Conservation (phyloP, 2,888 invertebrate genomes). For the Rhingia rostrata region DNA sequence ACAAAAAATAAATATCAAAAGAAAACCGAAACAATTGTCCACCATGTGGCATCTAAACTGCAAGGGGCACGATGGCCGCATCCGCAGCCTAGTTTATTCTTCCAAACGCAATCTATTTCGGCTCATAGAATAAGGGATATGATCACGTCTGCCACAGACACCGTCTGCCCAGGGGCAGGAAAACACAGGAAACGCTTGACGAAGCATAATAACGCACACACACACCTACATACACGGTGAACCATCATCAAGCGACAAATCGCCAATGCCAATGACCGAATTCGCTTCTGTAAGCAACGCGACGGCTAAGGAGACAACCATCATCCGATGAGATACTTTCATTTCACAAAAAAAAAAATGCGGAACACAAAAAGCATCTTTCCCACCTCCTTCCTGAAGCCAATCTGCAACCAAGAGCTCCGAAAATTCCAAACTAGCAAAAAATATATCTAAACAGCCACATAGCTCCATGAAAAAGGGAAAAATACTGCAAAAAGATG, state of each 20-base stretch:
- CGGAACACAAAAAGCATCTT: slow-evolving; percentile 35
- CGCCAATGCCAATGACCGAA: slow-evolving; percentile 64
- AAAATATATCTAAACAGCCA: slow-evolving; percentile 48
- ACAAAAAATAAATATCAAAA: slow-evolving; percentile 27
- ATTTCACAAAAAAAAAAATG: slow-evolving; percentile 31
- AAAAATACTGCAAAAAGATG: slow-evolving; percentile 59
- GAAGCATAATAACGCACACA: not conserved
- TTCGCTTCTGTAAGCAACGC: slow-evolving; percentile 25
- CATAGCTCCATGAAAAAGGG: slow-evolving; percentile 39
- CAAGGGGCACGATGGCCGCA: not conserved
- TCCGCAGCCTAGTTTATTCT: slow-evolving; percentile 28
- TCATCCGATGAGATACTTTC: slow-evolving; percentile 52
- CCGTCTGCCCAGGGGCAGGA: not conserved
- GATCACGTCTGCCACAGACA: not conserved
- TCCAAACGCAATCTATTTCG: slow-evolving; percentile 40
- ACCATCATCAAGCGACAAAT: slow-evolving; percentile 20
- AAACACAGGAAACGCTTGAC: slow-evolving; percentile 20
- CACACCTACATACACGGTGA: not conserved
- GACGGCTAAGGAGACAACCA: slow-evolving; percentile 1
- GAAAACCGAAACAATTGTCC: slow-evolving; percentile 39
- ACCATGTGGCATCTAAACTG: slow-evolving; percentile 5
- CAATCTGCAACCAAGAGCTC: slow-evolving; percentile 55
- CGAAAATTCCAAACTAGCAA: slow-evolving; percentile 65
- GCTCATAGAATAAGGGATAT: slow-evolving; percentile 15
- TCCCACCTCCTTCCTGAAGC: slow-evolving; percentile 32